Percentiles rank a stretch among this genome's conserved stretches.
Conservation (phyloP, 2,888 invertebrate species). For the Hoplodrina ambigua region DNA sequence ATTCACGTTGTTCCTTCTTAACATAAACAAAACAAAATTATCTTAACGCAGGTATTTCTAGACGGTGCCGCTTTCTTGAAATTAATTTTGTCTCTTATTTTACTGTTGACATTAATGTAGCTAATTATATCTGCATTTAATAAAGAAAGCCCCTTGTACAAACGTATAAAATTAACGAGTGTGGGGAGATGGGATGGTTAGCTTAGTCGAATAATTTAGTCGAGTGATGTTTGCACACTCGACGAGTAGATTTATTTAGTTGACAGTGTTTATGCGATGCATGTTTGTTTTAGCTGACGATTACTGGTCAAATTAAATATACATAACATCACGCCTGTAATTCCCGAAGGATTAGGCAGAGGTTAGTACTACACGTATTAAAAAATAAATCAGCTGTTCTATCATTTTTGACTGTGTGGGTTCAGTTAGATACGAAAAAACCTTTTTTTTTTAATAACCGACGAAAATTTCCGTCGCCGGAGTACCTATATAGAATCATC, state of each 20-base stretch:
- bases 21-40: constrained; percentile 57
- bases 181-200: constrained; percentile 44
- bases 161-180: constrained; percentile 81
- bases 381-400: no score
- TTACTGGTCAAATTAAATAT: background rate
- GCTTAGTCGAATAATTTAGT: constrained; percentile 27
- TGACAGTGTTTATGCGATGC: background rate
- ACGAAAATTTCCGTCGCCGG: no score
- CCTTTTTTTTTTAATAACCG: no score
- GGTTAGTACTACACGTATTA: no score
- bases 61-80: constrained; percentile 44
- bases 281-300: background rate
- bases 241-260: background rate
- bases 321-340: no score
- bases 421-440: no score
- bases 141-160: constrained; percentile 74
- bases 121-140: constrained; percentile 79
- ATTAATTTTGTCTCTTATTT: constrained; percentile 64
- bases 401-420: no score
- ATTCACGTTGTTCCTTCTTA: constrained; percentile 18
- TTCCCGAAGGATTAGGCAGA: no score
- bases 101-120: constrained; percentile 69
- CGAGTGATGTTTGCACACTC: constrained; percentile 11
- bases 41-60: constrained; percentile 49
- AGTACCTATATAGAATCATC: no score